These are phyloP conservation scores for Polypterus bichir DNA, from an alignment of 2,113 vertebrate genomes.

Conservation along the genomic window DNA sequence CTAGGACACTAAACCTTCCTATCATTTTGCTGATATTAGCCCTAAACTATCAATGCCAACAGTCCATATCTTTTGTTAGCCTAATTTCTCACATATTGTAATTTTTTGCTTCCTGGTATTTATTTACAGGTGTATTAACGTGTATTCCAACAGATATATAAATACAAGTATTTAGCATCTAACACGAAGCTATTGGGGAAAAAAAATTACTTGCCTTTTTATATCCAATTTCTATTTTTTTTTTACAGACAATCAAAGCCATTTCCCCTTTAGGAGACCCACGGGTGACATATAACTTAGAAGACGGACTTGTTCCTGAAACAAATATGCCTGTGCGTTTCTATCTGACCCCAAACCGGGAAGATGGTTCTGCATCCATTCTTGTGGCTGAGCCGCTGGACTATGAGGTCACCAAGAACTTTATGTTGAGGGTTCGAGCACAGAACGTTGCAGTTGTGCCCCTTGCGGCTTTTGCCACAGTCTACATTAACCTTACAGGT, in stretches of 20 bases:
- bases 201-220: too few species aligned
- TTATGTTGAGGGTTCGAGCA: constrained; percentile 64
- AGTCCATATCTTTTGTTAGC: too few species aligned
- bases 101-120: too few species aligned
- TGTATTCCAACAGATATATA: too few species aligned
- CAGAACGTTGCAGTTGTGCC: constrained; percentile 73
- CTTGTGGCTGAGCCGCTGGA: constrained; percentile 71
- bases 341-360: constrained; percentile 74
- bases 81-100: too few species aligned
- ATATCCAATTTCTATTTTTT: constrained; percentile 7
- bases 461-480: constrained; percentile 60
- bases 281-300: constrained; percentile 69
- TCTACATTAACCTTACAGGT: constrained; percentile 72
- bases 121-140: too few species aligned
- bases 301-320: constrained; percentile 73
- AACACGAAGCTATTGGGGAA: too few species aligned
- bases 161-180: too few species aligned
- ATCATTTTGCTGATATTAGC: too few species aligned
- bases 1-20: too few species aligned
- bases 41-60: too few species aligned
- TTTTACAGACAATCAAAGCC: constrained; percentile 66
- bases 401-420: constrained; percentile 67
- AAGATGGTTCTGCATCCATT: constrained; percentile 69
- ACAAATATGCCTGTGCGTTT: constrained; percentile 77
- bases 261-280: constrained; percentile 70